A percentile compares a stretch with the other conserved stretches of the same genome.
Evolutionary conservation across 2,113 vertebrate species (phyloP).

Genomic region (Perca flavescens): DNA sequence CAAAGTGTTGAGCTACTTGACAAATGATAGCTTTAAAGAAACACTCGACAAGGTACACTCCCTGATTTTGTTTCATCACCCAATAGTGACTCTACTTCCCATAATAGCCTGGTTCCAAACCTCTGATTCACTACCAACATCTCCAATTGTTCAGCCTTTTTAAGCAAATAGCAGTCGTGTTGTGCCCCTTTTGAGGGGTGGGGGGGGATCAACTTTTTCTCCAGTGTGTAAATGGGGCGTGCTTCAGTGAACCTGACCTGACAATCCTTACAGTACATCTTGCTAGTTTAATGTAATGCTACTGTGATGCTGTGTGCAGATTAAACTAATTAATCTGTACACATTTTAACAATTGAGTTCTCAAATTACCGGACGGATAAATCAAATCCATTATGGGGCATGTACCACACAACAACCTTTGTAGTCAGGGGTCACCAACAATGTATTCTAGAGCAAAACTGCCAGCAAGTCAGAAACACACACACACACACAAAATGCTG

Average conservation of each 20-base stretch:
- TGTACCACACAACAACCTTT: neutral
- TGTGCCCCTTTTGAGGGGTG: too few species aligned
- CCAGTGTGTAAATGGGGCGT: too few species aligned
- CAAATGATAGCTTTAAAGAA: neutral
- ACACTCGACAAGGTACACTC: neutral
- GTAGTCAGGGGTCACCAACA: neutral
- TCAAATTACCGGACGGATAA: neutral
- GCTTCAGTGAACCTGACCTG: too few species aligned
- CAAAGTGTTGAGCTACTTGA: neutral
- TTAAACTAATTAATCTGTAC: too few species aligned
- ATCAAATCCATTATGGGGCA: neutral
- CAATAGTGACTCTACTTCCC: neutral
- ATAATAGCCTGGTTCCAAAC: neutral
- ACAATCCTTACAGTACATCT: too few species aligned
- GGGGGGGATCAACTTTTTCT: too few species aligned
- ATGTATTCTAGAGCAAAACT: neutral
- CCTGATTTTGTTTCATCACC: conserved; percentile 8
- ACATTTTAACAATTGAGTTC: too few species aligned
- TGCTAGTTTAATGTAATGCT: too few species aligned
- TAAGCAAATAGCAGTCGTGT: neutral
- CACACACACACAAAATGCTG: neutral
- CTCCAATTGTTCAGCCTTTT: neutral
- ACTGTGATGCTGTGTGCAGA: too few species aligned
- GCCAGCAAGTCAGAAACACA: neutral
- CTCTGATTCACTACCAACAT: too few species aligned